These are phyloP conservation scores for Deilephila elpenor DNA, from an alignment of 2,888 invertebrate genomes.

Conservation along the genomic window DNA sequence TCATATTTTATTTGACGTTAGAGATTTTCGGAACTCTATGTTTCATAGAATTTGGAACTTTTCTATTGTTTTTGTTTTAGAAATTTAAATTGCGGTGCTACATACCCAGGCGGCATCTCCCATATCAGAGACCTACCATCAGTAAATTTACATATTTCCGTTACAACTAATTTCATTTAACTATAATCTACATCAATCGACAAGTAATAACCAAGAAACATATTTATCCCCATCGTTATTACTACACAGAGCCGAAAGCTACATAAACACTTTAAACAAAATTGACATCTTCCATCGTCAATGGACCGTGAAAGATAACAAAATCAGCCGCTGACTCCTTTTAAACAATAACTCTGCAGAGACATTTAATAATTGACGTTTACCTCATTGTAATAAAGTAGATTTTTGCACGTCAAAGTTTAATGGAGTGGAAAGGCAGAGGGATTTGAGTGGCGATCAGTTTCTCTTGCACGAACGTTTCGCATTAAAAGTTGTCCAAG, in stretches of 20 bases:
- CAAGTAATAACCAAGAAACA: too few species aligned
- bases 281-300: background rate
- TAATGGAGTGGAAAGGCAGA: conserved; percentile 43
- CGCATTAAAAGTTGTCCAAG: conserved; percentile 49
- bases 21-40: background rate
- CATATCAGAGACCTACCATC: too few species aligned
- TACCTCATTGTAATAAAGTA: conserved; percentile 33
- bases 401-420: conserved; percentile 34
- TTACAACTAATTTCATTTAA: too few species aligned
- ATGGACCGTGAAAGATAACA: background rate
- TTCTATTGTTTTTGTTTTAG: background rate
- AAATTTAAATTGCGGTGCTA: too few species aligned
- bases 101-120: too few species aligned
- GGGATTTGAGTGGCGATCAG: conserved; percentile 42
- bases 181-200: too few species aligned
- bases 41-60: background rate
- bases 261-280: background rate
- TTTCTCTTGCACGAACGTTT: conserved; percentile 40
- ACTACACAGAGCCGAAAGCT: background rate
- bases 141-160: too few species aligned
- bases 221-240: too few species aligned
- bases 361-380: background rate
- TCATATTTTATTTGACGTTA: background rate
- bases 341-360: background rate
- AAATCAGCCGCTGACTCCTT: background rate